Evolutionary conservation across 2,888 invertebrate species (phyloP).

Genomic region (Coronaproctus castanopsis): DNA sequence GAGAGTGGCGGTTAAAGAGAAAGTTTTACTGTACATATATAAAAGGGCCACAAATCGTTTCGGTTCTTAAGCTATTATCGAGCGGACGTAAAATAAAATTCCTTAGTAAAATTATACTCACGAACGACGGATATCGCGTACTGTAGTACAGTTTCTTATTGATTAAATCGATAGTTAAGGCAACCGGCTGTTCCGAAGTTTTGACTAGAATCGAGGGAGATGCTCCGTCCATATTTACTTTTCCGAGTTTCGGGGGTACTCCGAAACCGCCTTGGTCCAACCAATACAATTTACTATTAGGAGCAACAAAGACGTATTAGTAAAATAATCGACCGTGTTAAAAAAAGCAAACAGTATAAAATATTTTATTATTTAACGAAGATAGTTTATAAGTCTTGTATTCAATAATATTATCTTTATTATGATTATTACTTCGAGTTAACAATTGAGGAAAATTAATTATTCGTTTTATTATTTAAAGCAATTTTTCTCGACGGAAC

Average conservation of each 20-base stretch:
- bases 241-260: constrained; percentile 69
- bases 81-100: no score
- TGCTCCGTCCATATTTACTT: constrained; percentile 83
- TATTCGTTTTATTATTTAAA: no score
- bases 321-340: background rate
- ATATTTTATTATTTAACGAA: no score
- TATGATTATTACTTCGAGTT: no score
- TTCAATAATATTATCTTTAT: no score
- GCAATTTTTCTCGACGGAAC: no score
- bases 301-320: constrained; percentile 10
- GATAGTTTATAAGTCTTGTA: no score
- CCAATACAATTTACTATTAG: constrained; percentile 68
- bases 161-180: constrained; percentile 64
- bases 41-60: no score
- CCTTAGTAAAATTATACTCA: no score
- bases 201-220: constrained; percentile 47
- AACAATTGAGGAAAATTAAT: no score
- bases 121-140: constrained; percentile 47
- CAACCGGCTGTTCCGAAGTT: constrained; percentile 52
- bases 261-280: constrained; percentile 83
- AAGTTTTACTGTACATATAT: no score
- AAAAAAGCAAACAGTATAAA: background rate
- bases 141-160: constrained; percentile 75
- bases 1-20: background rate
- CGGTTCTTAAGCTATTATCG: no score